Conservation (phyloP, 2,113 vertebrate species). For the Nyctibius bracteatus region DNA sequence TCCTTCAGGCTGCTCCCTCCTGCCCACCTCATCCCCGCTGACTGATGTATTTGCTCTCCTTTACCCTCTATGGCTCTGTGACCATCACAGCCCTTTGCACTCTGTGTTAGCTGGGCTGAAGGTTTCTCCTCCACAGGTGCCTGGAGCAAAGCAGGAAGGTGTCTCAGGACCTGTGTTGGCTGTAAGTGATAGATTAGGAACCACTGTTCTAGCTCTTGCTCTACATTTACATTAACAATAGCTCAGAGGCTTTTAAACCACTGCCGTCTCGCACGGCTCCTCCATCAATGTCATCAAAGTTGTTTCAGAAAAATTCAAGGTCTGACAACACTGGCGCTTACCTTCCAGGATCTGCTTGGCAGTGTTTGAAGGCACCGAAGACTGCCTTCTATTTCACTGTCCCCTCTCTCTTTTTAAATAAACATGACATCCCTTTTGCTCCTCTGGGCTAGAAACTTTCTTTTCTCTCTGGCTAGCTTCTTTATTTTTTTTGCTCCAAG, state of each 20-base stretch:
- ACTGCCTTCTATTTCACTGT: background rate
- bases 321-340: background rate
- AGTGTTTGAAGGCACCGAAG: background rate
- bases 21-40: background rate
- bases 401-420: background rate
- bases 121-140: background rate
- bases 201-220: background rate
- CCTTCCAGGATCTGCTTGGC: background rate
- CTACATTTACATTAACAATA: background rate
- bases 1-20: background rate
- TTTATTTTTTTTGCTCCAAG: background rate
- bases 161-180: background rate
- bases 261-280: fast-evolving
- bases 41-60: background rate
- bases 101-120: background rate
- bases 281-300: background rate
- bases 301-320: background rate
- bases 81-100: background rate
- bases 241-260: background rate
- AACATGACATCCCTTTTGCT: background rate
- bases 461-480: background rate
- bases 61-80: background rate
- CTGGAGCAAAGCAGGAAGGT: background rate
- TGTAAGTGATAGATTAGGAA: background rate
- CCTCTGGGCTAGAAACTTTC: background rate